phyloP scores from a whole-genome alignment of 1,140 invertebrate genomes.

The Lordiphosa stackelbergi region DNA sequence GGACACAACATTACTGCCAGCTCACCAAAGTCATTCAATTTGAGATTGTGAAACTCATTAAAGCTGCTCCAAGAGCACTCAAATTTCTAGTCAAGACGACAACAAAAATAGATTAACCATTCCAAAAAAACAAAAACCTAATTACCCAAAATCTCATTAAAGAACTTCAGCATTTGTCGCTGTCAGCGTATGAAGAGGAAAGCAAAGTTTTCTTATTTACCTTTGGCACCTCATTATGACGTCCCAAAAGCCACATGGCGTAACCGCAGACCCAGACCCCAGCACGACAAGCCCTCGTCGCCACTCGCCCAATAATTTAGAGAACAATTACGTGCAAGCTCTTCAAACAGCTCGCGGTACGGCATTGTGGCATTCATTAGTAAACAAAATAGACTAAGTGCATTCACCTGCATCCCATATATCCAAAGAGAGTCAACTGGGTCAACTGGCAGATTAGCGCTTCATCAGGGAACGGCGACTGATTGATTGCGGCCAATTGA shows the following conservation, averaged over 20 bases:
- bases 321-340: conserved; percentile 62
- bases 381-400: conserved; percentile 64
- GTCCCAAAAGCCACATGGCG: conserved; percentile 55
- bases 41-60: background rate
- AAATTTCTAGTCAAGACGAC: conserved; percentile 12
- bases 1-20: too few relatives aligned
- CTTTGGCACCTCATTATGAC: conserved; percentile 65
- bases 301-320: conserved; percentile 52
- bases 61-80: conserved; percentile 5
- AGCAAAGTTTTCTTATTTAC: conserved; percentile 44
- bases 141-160: conserved; percentile 63
- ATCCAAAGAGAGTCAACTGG: conserved; percentile 39
- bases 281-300: conserved; percentile 45
- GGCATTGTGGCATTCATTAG: conserved; percentile 65
- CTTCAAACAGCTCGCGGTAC: conserved; percentile 50
- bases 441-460: conserved; percentile 66
- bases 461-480: conserved; percentile 50
- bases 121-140: conserved; percentile 25
- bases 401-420: conserved; percentile 56
- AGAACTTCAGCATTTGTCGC: conserved; percentile 47
- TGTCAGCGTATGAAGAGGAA: conserved; percentile 21
- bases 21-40: background rate
- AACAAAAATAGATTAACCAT: conserved; percentile 6
- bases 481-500: conserved; percentile 61
- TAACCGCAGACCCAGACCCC: conserved; percentile 36